Evolutionary conservation across 1,140 invertebrate species (phyloP), one percentile per base, ranked within the genome.

Genomic region (Drosophila guanche): DNA sequence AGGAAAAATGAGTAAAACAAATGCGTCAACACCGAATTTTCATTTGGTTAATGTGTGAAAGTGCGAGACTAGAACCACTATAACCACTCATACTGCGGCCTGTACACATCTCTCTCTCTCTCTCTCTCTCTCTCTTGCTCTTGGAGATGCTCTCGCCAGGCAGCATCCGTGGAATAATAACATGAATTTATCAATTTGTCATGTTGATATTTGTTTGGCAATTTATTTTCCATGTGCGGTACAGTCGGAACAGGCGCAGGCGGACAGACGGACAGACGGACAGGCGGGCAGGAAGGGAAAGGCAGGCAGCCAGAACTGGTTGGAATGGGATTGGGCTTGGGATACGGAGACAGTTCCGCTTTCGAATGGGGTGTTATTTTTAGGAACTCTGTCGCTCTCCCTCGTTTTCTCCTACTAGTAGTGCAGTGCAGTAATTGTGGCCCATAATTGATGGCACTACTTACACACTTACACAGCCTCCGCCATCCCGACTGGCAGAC

Each of bases 121-220:
- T 60, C 27, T 42, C 16, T 20, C 16, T 52, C 48, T 52, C n/a
- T 52, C 7, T n/a, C n/a, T 14, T 12, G 7, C 20, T 60, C 27
- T 52, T 40, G 54, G 60, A 66, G 77, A 45, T 46, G 40, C 54
- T 52, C 12, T n/a, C 41, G 23, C 40, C 56, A 63, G 70, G 63
- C 68, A 81, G 53, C 70, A 73, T 58, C 68, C 79, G 61, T 72
- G 76, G 61, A 85, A 90, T 89, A 89, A 89, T 90, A 89, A 89
- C 85, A 89, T 77, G 79, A 79, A 89, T 89, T 89, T 85, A 90
- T 89, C 84, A 89, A 89, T 89, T 89, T 89, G 84, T 89, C 84
- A 89, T 89, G 84, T 89, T 88, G 84, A 89, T 89, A 89, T 89
- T 89, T 89, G 84, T 89, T 89, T 88, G 84, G 83, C 83, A 89